Evolutionary conservation across 1,140 invertebrate species (phyloP).

Genomic region (Drosophila rhopaloa): DNA sequence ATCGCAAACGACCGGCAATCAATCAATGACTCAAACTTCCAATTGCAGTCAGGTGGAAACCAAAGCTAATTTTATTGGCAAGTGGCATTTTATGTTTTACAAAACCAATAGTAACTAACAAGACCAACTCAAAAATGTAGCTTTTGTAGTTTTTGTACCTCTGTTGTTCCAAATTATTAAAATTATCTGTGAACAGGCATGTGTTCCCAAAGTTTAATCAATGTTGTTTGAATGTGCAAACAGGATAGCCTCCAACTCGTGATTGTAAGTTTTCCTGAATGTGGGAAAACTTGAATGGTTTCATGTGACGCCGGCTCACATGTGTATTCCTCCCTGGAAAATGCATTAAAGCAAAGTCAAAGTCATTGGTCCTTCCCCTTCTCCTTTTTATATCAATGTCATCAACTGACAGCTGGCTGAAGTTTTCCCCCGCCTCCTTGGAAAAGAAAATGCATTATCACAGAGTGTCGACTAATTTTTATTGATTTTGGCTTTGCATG

Average conservation of each 20-base stretch:
- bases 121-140: too few relatives aligned
- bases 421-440: slow-evolving; percentile 7
- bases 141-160: too few relatives aligned
- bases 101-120: too few relatives aligned
- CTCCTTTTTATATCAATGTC: slow-evolving; percentile 35
- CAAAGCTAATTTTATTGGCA: not conserved
- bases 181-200: not conserved
- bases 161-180: not conserved
- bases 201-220: not conserved
- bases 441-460: slow-evolving; percentile 32
- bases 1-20: slow-evolving; percentile 21
- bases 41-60: not conserved
- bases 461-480: slow-evolving; percentile 45
- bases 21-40: not conserved
- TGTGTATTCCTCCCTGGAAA: slow-evolving; percentile 22
- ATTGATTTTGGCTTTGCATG: slow-evolving; percentile 42
- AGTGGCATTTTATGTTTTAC: not conserved
- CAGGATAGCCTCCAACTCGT: slow-evolving; percentile 8
- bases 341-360: slow-evolving; percentile 38
- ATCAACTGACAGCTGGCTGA: slow-evolving; percentile 33
- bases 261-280: slow-evolving; percentile 28
- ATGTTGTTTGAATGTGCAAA: slow-evolving; percentile 19
- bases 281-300: slow-evolving; percentile 28
- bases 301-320: slow-evolving; percentile 16
- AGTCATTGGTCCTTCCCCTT: slow-evolving; percentile 23